Evolutionary conservation across 1,140 invertebrate species (phyloP), one percentile per base, ranked within the genome.

Genomic region (Drosophila simulans): DNA sequence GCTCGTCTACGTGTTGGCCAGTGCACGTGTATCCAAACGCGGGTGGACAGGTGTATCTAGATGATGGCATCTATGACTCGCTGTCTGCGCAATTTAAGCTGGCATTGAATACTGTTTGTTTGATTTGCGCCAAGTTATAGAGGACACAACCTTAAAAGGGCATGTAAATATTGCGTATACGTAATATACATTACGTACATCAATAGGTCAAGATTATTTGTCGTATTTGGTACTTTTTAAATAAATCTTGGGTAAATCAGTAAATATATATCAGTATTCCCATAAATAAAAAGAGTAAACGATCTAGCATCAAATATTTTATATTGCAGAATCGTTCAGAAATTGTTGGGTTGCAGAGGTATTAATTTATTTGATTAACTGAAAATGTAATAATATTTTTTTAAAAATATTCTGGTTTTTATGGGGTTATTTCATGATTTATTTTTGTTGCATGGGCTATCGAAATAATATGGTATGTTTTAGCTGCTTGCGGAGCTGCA

Each of bases 41-140:
- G 39, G 27, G 54, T 51, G 48, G 51, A 22, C 66, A 58, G 56
- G 58, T 57, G 42, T 43, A 12, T 57, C 42, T 51, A 12, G 22
- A 51, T 40, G 43, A 37, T 48, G 69, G 51, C 66, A 17, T 60
- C 48, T 55, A 31, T 51, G 43, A 71, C 42, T 53, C 35, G 66
- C 17, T 59, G 39, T 69, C 42, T 62, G 59, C 64, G 57, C 54
- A 66, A 59, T 46, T 77, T 64, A 48, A 80, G 70, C 68, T 83
- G 84, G 70, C 83, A 89, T 83, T 88, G 83, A 89, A 84, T 89
- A 66, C 53, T 88, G 80, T 73, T 89, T 88, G 56, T 70, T 74
- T 77, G 63, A 57, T 55, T 77, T 69, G 71, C 51, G 58, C 53
- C 51, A 39, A 76, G 48, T 40, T 46, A 42, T 34, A 31, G 55